A percentile compares a stretch with the other conserved stretches of the same genome.
Conservation (phyloP, 2,797 vertebrate genomes). For the Squalus acanthias region DNA sequence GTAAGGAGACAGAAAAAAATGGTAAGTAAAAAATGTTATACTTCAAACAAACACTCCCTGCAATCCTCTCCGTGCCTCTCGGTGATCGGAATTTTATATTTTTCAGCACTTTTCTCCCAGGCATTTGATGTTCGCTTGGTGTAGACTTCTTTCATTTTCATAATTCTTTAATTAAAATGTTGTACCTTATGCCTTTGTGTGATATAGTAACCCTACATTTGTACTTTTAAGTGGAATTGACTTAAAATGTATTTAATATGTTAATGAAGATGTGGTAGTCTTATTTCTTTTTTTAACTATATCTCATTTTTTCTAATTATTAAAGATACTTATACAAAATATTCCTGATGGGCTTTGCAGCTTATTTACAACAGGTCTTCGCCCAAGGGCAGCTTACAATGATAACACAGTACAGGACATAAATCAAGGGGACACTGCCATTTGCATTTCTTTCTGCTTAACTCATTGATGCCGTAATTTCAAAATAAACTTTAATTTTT, state of each 20-base stretch:
- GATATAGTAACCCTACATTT: background rate
- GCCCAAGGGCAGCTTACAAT: constrained; percentile 4
- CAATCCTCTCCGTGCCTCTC: background rate
- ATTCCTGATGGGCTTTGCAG: background rate
- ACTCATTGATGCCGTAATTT: background rate
- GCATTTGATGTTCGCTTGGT: background rate
- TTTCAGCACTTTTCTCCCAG: background rate
- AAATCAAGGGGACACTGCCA: background rate
- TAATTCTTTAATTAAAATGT: background rate
- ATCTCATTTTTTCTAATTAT: background rate
- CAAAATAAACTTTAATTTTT: background rate
- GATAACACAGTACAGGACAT: background rate
- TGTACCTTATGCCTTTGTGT: background rate
- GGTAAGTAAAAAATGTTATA: background rate
- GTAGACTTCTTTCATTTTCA: background rate
- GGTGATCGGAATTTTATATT: background rate
- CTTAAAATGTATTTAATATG: background rate
- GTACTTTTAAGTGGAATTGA: background rate
- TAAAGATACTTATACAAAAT: background rate
- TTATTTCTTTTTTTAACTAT: background rate
- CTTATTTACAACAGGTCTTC: background rate
- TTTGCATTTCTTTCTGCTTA: constrained; percentile 23
- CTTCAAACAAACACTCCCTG: background rate
- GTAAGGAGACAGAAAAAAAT: background rate
- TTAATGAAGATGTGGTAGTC: background rate